Conservation (phyloP, 2,113 vertebrate genomes). For the Nibea coibor region DNA sequence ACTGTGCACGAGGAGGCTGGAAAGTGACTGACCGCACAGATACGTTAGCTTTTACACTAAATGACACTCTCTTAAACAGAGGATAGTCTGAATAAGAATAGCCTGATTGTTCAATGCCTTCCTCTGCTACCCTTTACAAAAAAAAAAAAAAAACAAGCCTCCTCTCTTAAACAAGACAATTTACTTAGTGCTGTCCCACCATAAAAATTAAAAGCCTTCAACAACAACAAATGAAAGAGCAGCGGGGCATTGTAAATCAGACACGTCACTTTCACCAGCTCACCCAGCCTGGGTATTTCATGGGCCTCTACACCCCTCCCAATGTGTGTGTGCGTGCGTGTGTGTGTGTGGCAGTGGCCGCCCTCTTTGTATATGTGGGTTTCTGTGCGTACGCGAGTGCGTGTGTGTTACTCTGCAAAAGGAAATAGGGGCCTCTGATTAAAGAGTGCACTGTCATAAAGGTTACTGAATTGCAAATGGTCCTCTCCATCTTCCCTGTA, state of each 20-base stretch:
- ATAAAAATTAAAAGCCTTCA: conserved; percentile 94
- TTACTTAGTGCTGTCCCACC: conserved; percentile 91
- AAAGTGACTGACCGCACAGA: not conserved
- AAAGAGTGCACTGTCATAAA: conserved; percentile 99
- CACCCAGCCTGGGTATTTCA: conserved; percentile 82
- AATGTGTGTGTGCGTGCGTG: conserved; percentile 58
- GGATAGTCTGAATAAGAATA: conserved; percentile 5
- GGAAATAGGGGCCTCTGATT: conserved; percentile 99
- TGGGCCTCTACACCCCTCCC: no score
- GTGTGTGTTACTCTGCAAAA: conserved; percentile 88
- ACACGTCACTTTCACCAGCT: conserved; percentile 88
- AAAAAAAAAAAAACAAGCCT: conserved; percentile 34
- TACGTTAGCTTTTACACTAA: not conserved
- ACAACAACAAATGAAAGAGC: conserved; percentile 94
- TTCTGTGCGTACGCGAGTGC: conserved; percentile 55
- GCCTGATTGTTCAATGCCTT: conserved; percentile 33
- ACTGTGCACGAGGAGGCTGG: not conserved
- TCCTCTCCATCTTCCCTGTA: conserved; percentile 99
- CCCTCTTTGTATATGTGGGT: conserved; percentile 61
- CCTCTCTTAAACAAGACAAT: conserved; percentile 85
- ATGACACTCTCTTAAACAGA: not conserved
- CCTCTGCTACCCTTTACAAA: conserved; percentile 30
- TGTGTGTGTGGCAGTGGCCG: conserved; percentile 62
- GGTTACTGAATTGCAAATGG: conserved; percentile 99
- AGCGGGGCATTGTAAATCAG: conserved; percentile 89